Percentiles rank a stretch among this genome's conserved stretches.
Conservation (phyloP, 2,113 vertebrate genomes). For the Grammomys dolichurus region DNA sequence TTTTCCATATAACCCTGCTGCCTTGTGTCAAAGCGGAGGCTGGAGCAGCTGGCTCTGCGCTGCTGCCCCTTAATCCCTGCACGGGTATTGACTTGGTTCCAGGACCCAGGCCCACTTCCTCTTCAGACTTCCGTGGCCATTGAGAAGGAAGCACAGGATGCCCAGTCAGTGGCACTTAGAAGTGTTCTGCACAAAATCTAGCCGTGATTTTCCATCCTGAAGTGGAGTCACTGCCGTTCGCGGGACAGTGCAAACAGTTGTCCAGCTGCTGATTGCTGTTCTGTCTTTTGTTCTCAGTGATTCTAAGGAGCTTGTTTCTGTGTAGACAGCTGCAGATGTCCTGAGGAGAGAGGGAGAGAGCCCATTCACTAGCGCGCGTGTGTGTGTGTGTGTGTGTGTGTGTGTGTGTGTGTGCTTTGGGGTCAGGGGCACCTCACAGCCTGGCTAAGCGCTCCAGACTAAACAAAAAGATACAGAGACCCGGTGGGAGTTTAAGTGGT, state of each 20-base stretch:
- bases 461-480: slow-evolving; percentile 61
- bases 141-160: neutral
- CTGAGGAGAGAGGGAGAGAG: neutral
- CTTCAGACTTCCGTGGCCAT: neutral
- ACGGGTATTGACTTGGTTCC: neutral
- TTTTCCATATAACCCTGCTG: neutral
- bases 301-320: slow-evolving; percentile 62
- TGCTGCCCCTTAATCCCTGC: neutral
- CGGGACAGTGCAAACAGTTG: slow-evolving; percentile 23
- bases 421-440: neutral
- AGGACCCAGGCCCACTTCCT: neutral
- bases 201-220: slow-evolving; percentile 59
- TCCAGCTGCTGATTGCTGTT: slow-evolving; percentile 20
- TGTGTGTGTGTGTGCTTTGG: slow-evolving; percentile 59
- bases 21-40: neutral
- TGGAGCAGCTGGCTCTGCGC: neutral
- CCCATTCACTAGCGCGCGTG: neutral
- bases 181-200: neutral
- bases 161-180: neutral
- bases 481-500: neutral
- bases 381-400: slow-evolving; percentile 75
- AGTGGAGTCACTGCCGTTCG: neutral
- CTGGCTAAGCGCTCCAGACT: slow-evolving; percentile 46
- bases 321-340: slow-evolving; percentile 73
- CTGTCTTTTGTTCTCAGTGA: slow-evolving; percentile 61